Conservation (phyloP, 2,113 vertebrate genomes). For the Coregonus clupeaformis region DNA sequence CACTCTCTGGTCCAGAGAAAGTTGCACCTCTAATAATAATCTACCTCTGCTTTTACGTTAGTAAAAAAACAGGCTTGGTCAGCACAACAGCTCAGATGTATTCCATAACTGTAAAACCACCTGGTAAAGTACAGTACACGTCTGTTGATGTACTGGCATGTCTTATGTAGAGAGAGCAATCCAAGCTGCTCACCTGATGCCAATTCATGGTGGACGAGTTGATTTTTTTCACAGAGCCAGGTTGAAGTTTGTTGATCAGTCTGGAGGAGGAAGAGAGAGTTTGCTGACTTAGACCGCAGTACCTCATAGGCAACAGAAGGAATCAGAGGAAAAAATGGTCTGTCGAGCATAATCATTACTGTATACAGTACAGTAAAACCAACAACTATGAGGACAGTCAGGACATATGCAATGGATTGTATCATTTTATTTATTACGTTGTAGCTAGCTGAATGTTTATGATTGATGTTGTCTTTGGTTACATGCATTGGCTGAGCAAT, state of each 20-base stretch:
- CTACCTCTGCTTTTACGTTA: neutral
- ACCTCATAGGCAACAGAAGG: no score
- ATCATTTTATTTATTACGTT: no score
- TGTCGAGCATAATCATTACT: no score
- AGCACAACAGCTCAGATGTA: neutral
- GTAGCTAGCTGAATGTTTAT: no score
- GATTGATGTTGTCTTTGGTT: no score
- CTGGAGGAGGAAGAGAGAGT: constrained; percentile 54
- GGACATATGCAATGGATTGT: no score
- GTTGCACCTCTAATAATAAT: neutral
- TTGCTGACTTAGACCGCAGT: no score
- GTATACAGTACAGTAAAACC: no score
- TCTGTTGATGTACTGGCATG: constrained; percentile 1
- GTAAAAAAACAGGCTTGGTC: no score
- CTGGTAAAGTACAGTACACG: neutral
- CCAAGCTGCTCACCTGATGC: constrained; percentile 82
- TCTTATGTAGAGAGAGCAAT: constrained; percentile 8
- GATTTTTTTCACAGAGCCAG: constrained; percentile 84
- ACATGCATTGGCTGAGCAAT: no score
- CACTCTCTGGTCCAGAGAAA: neutral
- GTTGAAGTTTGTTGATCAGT: constrained; percentile 87
- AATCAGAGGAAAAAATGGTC: no score
- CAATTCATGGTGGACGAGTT: constrained; percentile 86
- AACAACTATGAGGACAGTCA: no score
- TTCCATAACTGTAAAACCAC: neutral